Conservation (phyloP, 2,888 invertebrate species). For the Mongoloraphidia duomilia region DNA sequence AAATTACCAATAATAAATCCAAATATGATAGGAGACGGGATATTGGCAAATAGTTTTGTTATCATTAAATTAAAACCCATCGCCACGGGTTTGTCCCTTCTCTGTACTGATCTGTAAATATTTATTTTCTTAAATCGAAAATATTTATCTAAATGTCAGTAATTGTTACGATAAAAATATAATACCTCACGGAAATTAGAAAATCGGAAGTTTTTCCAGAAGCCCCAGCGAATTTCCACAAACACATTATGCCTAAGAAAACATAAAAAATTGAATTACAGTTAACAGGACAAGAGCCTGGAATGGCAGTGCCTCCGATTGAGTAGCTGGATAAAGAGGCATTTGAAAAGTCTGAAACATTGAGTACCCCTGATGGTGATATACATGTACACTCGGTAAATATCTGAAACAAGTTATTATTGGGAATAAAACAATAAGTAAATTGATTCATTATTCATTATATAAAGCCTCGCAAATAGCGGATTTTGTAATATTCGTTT, state of each 20-base stretch:
- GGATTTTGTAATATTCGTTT: too few species aligned
- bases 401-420: too few species aligned
- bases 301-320: constrained; percentile 27
- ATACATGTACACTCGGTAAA: too few species aligned
- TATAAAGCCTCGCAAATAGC: too few species aligned
- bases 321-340: constrained; percentile 1
- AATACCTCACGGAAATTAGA: constrained; percentile 40
- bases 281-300: constrained; percentile 40
- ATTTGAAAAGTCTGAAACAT: too few species aligned
- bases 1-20: constrained; percentile 51
- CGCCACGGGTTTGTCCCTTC: constrained; percentile 56
- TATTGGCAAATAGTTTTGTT: constrained; percentile 54
- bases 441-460: too few species aligned
- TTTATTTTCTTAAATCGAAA: neutral
- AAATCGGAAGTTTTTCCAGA: constrained; percentile 47
- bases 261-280: constrained; percentile 39
- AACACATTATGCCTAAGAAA: constrained; percentile 37
- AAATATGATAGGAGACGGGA: constrained; percentile 63
- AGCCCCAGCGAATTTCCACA: constrained; percentile 43
- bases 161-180: too few species aligned
- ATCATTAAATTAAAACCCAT: constrained; percentile 55
- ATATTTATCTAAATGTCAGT: too few species aligned
- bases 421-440: too few species aligned
- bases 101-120: constrained; percentile 45
- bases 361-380: too few species aligned